Evolutionary conservation across 1,140 invertebrate genomes (phyloP).

Genomic region (Drosophila miranda): DNA sequence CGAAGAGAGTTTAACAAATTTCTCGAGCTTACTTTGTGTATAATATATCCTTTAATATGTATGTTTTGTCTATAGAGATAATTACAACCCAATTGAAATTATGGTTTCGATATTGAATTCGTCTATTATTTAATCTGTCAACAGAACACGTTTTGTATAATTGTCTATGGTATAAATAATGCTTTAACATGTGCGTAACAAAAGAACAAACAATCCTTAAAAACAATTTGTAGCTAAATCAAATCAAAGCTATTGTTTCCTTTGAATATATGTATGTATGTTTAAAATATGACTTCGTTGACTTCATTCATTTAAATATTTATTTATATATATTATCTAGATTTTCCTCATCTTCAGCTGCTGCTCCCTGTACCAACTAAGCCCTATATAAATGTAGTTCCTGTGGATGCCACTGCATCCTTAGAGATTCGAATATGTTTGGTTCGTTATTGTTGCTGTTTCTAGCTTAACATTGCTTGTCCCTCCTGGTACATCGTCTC

Average conservation of each 20-base stretch:
- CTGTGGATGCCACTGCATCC: constrained; percentile 8
- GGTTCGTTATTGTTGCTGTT: constrained; percentile 39
- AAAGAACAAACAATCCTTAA: constrained; percentile 25
- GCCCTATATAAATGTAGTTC: constrained; percentile 20
- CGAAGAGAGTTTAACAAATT: constrained; percentile 27
- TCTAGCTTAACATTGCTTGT: constrained; percentile 47
- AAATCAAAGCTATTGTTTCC: constrained; percentile 23
- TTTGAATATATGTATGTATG: constrained; percentile 1
- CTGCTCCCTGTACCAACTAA: constrained; percentile 32
- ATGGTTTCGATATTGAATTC: constrained; percentile 23
- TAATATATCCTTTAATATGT: constrained; percentile 17
- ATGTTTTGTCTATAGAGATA: constrained; percentile 18
- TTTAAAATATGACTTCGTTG: constrained; percentile 46
- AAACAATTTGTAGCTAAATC: constrained; percentile 48
- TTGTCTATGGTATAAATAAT: constrained; percentile 70
- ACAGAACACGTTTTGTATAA: constrained; percentile 50
- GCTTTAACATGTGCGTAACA: constrained; percentile 72
- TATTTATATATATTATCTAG: constrained; percentile 40
- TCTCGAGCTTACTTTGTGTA: constrained; percentile 15
- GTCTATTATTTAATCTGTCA: constrained; percentile 16
- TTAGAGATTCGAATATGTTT: constrained; percentile 30
- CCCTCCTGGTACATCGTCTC: constrained; percentile 30
- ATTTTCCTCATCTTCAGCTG: constrained; percentile 30
- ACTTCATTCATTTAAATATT: constrained; percentile 39
- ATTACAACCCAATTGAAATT: constrained; percentile 62